A percentile compares a stretch with the other conserved stretches of the same genome.
Conservation (phyloP, 23 tunicate genomes). For the Trididemnum clinides region DNA sequence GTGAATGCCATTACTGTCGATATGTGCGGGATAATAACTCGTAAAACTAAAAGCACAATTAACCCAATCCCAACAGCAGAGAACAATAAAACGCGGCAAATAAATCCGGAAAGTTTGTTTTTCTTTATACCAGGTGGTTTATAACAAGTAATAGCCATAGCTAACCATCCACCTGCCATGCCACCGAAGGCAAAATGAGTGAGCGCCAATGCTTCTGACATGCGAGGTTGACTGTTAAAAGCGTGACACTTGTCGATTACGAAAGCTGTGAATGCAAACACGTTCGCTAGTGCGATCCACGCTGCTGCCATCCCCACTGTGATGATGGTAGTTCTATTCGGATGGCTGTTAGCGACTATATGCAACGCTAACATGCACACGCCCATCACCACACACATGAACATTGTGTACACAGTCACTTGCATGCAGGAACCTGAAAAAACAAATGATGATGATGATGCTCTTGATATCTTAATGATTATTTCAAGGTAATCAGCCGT, state of each 20-base stretch:
- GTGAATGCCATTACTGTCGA: not conserved
- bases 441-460: not conserved
- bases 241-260: constrained; percentile 53
- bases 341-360: constrained; percentile 55
- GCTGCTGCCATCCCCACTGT: constrained; percentile 38
- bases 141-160: constrained; percentile 63
- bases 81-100: constrained; percentile 50
- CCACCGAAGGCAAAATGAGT: constrained; percentile 57
- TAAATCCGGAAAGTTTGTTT: constrained; percentile 48
- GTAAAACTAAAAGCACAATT: constrained; percentile 23
- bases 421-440: constrained; percentile 51
- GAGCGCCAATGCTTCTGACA: constrained; percentile 51
- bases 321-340: constrained; percentile 35
- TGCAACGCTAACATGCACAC: constrained; percentile 55
- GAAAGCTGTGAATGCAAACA: constrained; percentile 42
- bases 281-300: constrained; percentile 62
- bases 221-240: constrained; percentile 52
- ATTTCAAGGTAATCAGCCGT: no score
- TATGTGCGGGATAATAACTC: constrained; percentile 48
- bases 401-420: constrained; percentile 59
- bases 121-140: constrained; percentile 55
- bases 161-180: constrained; percentile 74
- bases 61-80: constrained; percentile 50
- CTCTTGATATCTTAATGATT: no score
- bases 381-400: constrained; percentile 60